Evolutionary conservation across 2,113 vertebrate genomes (phyloP), one percentile per base, ranked within the genome.

Genomic region (Psittacula cyanocephala): DNA sequence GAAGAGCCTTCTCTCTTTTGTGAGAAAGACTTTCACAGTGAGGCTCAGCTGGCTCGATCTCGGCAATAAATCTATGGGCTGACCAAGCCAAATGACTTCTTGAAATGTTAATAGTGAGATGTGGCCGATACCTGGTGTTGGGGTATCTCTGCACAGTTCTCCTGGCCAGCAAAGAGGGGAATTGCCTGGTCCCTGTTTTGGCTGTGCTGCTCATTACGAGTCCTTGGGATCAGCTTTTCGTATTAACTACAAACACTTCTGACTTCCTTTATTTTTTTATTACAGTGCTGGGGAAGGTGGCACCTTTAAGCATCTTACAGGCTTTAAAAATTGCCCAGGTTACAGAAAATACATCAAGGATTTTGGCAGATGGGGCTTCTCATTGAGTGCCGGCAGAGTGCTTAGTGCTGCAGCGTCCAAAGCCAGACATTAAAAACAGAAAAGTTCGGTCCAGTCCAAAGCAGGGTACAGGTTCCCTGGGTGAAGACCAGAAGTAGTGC

Each of bases 151-250:
- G 71, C 69, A 18, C 63, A 41, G 79, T 3, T 2, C 49, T 81
- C 15, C 82, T 81, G 90, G 65, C 39, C 55, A 62, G 83, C 65
- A 22, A 0, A 4, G 17, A 24, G 63, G 78, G 67, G 39, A 69
- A 31, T 55, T 2, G 13, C 60, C 52, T 57, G 15, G 28, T 72
- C 44, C 64, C 53, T 12, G 0, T 37, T 92, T 75, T 3, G 1
- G 1, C 53, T 44, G 69, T 29, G 60, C 62, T 46, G 2, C 0
- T 76, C 2, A 2, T 70, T 47, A 29, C 0, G 7, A 39, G 37
- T 24, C 49, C 52, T 35, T 62, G 52, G 60, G 49, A 23, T 44
- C 62, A 53, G 50, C 62, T 31, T 23, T 14, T 82, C 39, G 7
- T 24, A 46, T 75, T 62, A 52, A 52, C 68, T 53, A 27, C 7